Base-by-base conservation (phyloP, 2,113 vertebrate genomes). In the Eurypyga helias region DNA sequence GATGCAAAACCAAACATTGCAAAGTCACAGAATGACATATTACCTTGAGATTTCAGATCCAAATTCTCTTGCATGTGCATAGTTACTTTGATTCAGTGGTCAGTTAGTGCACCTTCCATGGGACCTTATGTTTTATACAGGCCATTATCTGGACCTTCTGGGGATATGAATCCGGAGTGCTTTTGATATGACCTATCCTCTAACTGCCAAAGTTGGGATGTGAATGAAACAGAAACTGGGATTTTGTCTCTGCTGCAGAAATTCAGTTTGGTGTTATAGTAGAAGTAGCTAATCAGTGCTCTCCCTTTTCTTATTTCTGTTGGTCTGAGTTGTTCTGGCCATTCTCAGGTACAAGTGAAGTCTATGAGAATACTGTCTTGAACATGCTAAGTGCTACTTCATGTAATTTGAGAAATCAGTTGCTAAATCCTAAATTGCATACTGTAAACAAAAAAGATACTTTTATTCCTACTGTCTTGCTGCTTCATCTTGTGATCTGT, bases 401-500 rank as follows among this genome's bases (percentile, higher is more conserved):
- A 25, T 34, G 19, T 54, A 62, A 81, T 83, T 66, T 71, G 71
- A 78, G 46, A 77, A 89, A 93, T 41, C 20, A 46, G 24, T 58
- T 90, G 24, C 31, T 65, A 33, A 60, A 11, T 58, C 31, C 26
- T 77, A 58, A 49, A 2, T 13, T 2, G 6, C 0, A 0, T 45
- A 43, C 45, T 83, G 62, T 36, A 77, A 93, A 78, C 58, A 96
- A 66, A 18, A 14, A 61, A n/a, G 10, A n/a, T 55, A 41, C 23
- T 90, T 92, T 45, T 76, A n/a, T 14, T 76, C 24, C 26, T 2
- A 7, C 62, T 66, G 83, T 54, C 41, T 90, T 0, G 0, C 62
- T 58, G 58, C 12, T 86, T 93, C 79, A 90, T 24, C 69, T 89
- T 89, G 21, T 26, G 78, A 36, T 90, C 79, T 95, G 61, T 80